phyloP scores from a whole-genome alignment of 1,140 invertebrate species.

The Heterodera schachtii region DNA sequence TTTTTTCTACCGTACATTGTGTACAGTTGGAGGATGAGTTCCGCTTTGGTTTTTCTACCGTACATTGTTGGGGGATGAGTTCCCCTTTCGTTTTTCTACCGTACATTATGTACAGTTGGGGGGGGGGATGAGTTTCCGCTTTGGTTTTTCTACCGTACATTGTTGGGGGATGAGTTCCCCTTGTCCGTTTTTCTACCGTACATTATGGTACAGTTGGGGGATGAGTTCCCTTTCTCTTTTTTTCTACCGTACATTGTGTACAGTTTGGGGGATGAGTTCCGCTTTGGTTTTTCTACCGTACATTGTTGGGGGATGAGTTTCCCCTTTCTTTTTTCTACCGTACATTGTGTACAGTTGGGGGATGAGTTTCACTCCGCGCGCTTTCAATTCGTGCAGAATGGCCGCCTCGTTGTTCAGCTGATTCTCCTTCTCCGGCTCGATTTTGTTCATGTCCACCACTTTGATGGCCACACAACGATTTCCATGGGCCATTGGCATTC shows the following conservation, averaged over 20 bases:
- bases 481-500: background rate
- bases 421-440: conserved; percentile 20
- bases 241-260: conserved; percentile 19
- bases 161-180: background rate
- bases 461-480: conserved; percentile 21
- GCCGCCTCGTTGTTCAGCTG: conserved; percentile 24
- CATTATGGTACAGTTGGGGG: conserved; percentile 17
- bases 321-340: background rate
- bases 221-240: background rate
- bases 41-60: no score
- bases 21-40: conserved; percentile 10
- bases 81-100: background rate
- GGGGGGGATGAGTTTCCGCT: background rate
- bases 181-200: background rate
- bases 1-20: conserved; percentile 8
- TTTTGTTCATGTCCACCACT: conserved; percentile 17
- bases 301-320: no score
- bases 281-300: no score
- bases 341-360: conserved; percentile 18
- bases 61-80: no score
- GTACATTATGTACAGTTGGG: conserved; percentile 15
- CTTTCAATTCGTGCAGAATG: conserved; percentile 14
- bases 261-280: background rate
- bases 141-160: background rate
- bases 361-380: background rate